Conservation (phyloP, 53 echinoderm and acorn worm species). For the Echinometra lucunter region DNA sequence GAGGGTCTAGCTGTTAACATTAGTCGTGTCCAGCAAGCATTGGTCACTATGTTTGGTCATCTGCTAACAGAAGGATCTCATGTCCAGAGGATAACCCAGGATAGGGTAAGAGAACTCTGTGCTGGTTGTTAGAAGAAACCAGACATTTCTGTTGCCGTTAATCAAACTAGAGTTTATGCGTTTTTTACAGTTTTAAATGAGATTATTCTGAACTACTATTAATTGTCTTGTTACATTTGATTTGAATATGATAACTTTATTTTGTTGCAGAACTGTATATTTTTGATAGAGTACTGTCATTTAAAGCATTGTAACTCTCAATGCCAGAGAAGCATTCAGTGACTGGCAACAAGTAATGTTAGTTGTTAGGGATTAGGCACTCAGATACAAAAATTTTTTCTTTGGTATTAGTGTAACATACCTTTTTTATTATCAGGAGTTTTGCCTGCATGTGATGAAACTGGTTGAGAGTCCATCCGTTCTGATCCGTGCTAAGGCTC, state of each 20-base stretch:
- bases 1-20: slow-evolving; percentile 93
- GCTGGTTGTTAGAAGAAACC: neutral
- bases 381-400: neutral
- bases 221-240: neutral
- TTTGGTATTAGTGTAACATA: too few relatives aligned
- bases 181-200: neutral
- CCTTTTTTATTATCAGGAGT: slow-evolving; percentile 78
- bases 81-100: slow-evolving; percentile 88
- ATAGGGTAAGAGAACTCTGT: slow-evolving; percentile 76
- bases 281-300: too few relatives aligned
- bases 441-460: slow-evolving; percentile 82
- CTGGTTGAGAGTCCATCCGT: slow-evolving; percentile 90
- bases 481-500: slow-evolving; percentile 90
- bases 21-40: slow-evolving; percentile 89
- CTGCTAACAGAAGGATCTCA: slow-evolving; percentile 88
- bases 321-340: too few relatives aligned
- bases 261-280: neutral
- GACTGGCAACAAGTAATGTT: too few relatives aligned
- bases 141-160: neutral
- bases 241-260: neutral
- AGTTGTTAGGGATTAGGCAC: too few relatives aligned
- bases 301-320: too few relatives aligned
- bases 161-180: too few relatives aligned
- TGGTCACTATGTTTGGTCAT: slow-evolving; percentile 96
- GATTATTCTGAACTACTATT: neutral